Evolutionary conservation across 2,113 vertebrate genomes (phyloP).

Genomic region (Trachemys scripta): DNA sequence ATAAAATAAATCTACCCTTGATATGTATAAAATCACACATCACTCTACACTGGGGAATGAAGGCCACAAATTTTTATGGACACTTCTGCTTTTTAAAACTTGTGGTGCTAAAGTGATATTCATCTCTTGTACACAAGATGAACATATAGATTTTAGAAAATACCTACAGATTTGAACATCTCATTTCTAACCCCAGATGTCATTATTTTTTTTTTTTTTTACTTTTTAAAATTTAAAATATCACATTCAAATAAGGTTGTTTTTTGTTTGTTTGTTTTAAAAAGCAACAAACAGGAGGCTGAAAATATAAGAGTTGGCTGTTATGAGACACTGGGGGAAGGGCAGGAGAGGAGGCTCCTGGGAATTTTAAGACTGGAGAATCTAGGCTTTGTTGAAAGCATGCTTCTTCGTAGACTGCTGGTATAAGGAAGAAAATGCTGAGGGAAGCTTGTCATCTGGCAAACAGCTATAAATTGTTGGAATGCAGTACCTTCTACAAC

Average conservation of each 20-base stretch:
- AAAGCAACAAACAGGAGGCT: conserved; percentile 20
- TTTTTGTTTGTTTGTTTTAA: background rate
- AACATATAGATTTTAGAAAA: background rate
- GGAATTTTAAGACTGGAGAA: conserved; percentile 72
- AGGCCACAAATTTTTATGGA: background rate
- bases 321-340: conserved; percentile 4
- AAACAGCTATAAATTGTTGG: conserved; percentile 70
- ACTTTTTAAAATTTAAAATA: background rate
- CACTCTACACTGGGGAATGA: background rate
- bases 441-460: conserved; percentile 47
- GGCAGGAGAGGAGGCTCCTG: conserved; percentile 54
- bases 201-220: background rate
- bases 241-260: background rate
- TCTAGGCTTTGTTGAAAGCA: conserved; percentile 62
- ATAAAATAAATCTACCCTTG: background rate
- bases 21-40: background rate
- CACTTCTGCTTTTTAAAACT: background rate
- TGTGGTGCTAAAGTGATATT: background rate
- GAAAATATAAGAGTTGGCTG: conserved; percentile 75
- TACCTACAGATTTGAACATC: background rate
- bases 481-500: conserved; percentile 76
- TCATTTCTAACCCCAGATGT: background rate
- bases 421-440: conserved; percentile 44
- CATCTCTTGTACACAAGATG: background rate
- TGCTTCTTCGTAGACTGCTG: conserved; percentile 11